Conservation (phyloP, 2,888 invertebrate species). For the Phorcus lineatus region DNA sequence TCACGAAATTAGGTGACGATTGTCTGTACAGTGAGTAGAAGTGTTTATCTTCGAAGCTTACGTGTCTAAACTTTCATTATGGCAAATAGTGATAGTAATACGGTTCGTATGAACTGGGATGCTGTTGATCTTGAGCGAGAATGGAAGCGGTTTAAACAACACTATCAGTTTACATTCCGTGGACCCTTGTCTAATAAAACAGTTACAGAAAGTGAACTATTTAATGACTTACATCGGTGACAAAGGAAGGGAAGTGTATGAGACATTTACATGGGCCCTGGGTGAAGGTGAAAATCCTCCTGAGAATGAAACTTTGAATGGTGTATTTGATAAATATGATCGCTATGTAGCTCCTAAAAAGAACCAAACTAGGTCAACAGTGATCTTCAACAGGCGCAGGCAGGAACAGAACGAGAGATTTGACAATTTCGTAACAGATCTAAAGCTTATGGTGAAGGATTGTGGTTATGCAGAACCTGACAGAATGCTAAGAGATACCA, state of each 20-base stretch:
- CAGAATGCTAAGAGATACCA: too few species aligned
- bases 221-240: conserved; percentile 7
- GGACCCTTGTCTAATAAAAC: too few species aligned
- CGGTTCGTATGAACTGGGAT: too few species aligned
- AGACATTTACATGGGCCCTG: conserved; percentile 1
- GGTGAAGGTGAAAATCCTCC: background rate
- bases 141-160: too few species aligned
- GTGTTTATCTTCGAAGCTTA: too few species aligned
- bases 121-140: too few species aligned
- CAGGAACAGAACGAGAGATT: background rate
- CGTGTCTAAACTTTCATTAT: too few species aligned
- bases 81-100: too few species aligned
- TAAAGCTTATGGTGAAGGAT: background rate
- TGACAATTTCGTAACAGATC: background rate
- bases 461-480: too few species aligned
- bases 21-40: too few species aligned
- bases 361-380: background rate
- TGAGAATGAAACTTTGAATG: background rate
- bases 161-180: too few species aligned
- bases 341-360: background rate
- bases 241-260: background rate
- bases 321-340: background rate
- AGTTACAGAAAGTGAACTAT: background rate
- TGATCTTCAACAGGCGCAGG: background rate
- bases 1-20: too few species aligned